These are phyloP conservation scores for Chrysocyon brachyurus DNA, from an alignment of 2,797 vertebrate genomes.

Conservation along the genomic window DNA sequence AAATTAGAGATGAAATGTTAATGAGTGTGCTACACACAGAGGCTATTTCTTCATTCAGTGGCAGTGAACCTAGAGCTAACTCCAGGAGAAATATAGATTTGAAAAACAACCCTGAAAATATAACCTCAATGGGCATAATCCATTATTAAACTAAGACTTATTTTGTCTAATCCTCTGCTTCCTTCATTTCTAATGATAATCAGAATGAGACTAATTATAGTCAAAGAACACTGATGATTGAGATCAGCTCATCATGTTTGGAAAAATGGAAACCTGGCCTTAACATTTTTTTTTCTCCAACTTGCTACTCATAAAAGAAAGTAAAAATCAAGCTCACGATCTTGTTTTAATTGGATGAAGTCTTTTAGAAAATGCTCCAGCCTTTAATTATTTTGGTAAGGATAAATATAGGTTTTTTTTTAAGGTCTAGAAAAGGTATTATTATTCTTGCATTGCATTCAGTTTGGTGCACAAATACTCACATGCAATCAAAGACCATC, in stretches of 20 bases:
- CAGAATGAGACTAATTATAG: background rate
- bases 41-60: background rate
- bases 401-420: background rate
- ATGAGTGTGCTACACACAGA: constrained; percentile 37
- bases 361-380: background rate
- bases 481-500: background rate
- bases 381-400: background rate
- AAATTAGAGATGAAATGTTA: constrained; percentile 74
- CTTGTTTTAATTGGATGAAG: background rate
- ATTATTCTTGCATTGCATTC: background rate
- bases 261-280: background rate
- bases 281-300: background rate
- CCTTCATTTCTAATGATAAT: background rate
- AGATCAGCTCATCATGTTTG: background rate
- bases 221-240: background rate
- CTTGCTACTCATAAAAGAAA: background rate
- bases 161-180: background rate
- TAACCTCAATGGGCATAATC: background rate
- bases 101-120: constrained; percentile 68
- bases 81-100: constrained; percentile 50
- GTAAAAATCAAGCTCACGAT: background rate
- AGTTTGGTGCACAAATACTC: background rate
- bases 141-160: background rate
- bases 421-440: background rate
- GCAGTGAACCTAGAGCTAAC: constrained; percentile 67